Conservation (phyloP, 2,797 vertebrate species). For the Coracias cyanogaster region DNA sequence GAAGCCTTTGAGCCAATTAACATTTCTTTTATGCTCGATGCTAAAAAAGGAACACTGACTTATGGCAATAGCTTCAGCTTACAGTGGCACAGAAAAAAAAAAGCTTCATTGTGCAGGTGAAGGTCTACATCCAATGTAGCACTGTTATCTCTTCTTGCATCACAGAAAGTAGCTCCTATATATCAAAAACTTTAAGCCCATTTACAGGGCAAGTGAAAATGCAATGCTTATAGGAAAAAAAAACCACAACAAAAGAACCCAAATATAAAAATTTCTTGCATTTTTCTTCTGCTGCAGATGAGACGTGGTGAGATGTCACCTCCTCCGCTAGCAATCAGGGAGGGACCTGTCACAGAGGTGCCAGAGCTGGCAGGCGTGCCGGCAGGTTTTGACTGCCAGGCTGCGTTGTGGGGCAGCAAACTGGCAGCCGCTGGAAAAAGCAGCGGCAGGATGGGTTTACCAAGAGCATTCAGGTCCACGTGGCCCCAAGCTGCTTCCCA, state of each 20-base stretch:
- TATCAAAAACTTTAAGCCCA: not conserved
- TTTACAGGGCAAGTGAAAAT: not conserved
- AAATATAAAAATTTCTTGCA: not conserved
- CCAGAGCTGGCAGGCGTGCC: not conserved
- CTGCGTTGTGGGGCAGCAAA: not conserved
- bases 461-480: not conserved
- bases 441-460: rapidly evolving
- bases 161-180: not conserved
- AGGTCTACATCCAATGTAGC: constrained; percentile 8
- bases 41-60: not conserved
- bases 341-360: not conserved
- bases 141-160: not conserved
- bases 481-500: not conserved
- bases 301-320: not conserved
- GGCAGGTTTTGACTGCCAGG: not conserved
- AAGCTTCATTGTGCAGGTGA: not conserved
- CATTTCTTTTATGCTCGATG: constrained; percentile 2
- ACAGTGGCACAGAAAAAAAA: not conserved
- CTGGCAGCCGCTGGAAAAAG: not conserved
- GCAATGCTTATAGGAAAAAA: not conserved
- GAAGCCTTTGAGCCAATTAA: constrained; percentile 54
- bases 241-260: not conserved
- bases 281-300: not conserved
- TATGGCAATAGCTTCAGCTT: not conserved
- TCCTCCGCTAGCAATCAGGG: not conserved